Percentiles rank a stretch among this genome's conserved stretches.
These are phyloP conservation scores for Mnemiopsis leidyi DNA, from an alignment of 37 sponge, comb jelly and placozoan genomes.

Conservation along the genomic window DNA sequence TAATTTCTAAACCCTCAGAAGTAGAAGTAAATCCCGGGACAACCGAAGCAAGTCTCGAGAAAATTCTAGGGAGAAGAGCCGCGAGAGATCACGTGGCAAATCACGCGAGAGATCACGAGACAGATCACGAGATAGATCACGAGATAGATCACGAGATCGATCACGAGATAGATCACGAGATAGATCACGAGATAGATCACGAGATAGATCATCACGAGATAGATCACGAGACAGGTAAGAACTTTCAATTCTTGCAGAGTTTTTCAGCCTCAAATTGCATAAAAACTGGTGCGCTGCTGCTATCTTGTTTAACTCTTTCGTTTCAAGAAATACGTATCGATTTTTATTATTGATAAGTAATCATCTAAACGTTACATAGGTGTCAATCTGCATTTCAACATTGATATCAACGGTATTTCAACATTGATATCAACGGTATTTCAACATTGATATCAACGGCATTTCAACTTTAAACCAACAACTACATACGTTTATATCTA, in stretches of 20 bases:
- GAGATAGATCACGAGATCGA: no score
- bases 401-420: constrained; percentile 21
- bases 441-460: constrained; percentile 13
- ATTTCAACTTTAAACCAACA: constrained; percentile 28
- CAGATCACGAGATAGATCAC: no score
- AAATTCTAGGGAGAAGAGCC: background rate
- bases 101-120: constrained; percentile 10
- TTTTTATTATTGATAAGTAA: background rate
- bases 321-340: no score
- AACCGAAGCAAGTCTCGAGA: background rate
- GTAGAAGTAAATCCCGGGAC: background rate
- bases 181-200: background rate
- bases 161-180: no score
- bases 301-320: no score
- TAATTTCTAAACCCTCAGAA: background rate
- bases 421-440: constrained; percentile 16
- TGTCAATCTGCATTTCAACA: constrained; percentile 8
- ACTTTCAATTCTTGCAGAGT: no score
- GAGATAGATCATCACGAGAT: background rate
- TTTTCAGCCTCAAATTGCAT: no score
- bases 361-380: background rate
- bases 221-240: background rate
- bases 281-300: no score
- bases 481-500: background rate
- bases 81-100: background rate